Evolutionary conservation across 2,797 vertebrate species (phyloP), one percentile per base, ranked within the genome.

Genomic region (Protosalanx chinensis): DNA sequence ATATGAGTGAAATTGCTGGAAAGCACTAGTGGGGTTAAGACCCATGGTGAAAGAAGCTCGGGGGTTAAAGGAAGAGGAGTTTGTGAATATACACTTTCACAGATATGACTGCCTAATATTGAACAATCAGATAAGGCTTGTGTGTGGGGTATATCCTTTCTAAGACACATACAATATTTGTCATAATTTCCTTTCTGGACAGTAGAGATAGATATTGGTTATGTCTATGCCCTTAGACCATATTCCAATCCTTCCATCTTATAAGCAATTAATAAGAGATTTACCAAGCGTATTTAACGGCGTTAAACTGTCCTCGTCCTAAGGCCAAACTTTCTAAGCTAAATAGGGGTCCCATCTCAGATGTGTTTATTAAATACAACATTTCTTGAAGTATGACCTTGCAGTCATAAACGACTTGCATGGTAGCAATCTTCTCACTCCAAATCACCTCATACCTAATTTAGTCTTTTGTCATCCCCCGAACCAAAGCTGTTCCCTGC

Each of bases 161-260:
- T 83, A 0, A 51, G 77, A 30, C 75, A 76, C 84, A 70, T 10
- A 73, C 32, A 29, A 35, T 12, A 23, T 82, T 75, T 77, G 56
- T 65, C 84, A 81, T 82, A 86, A 87, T 83, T 86, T 67, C 29
- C 13, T 16, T 49, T 46, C 29, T n/a, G 46, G 65, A 49, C 84
- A 86, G 84, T 86, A 84, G 80, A 80, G 75, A 88, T 91, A 88
- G 78, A 90, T 90, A 88, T 71, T 27, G 80, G 68, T 80, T 81
- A 81, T 79, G 78, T 84, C 72, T 76, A 79, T 82, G 81, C 84
- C 87, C 86, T 80, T 72, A 84, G 83, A 89, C 84, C 79, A 87
- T 65, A n/a, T 78, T 80, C 76, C 71, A 72, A 79, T 80, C 80
- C 82, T 82, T 70, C 73, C 75, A 78, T 74, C 77, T 35, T 35